Conservation (phyloP, 2,113 vertebrate genomes). For the Dolichotis patagonum region DNA sequence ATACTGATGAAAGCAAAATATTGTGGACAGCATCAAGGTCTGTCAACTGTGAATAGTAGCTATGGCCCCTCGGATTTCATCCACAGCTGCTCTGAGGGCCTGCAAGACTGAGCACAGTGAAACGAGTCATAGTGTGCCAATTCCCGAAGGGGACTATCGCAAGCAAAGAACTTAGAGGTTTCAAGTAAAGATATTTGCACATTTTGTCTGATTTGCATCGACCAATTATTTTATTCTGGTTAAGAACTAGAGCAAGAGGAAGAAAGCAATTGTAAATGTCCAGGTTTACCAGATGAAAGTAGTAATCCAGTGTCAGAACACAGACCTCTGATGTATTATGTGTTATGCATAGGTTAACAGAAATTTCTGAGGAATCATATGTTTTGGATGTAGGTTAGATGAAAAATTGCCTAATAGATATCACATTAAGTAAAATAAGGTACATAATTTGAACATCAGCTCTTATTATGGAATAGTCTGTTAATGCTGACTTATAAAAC, state of each 20-base stretch:
- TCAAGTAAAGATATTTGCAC: neutral
- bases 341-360: neutral
- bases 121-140: neutral
- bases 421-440: neutral
- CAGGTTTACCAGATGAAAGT: neutral
- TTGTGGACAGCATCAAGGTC: neutral
- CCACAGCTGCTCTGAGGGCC: too few species aligned
- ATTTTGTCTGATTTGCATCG: neutral
- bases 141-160: neutral
- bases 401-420: neutral
- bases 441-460: neutral
- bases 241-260: neutral
- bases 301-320: neutral
- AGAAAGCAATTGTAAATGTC: neutral
- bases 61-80: neutral
- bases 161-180: neutral
- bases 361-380: neutral
- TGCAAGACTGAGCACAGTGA: neutral
- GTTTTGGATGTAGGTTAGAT: neutral
- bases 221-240: neutral
- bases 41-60: neutral
- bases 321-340: neutral
- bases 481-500: neutral
- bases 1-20: neutral
- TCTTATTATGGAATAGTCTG: neutral